phyloP scores from a whole-genome alignment of 2,888 invertebrate species.

The Sylvicola cinctus region DNA sequence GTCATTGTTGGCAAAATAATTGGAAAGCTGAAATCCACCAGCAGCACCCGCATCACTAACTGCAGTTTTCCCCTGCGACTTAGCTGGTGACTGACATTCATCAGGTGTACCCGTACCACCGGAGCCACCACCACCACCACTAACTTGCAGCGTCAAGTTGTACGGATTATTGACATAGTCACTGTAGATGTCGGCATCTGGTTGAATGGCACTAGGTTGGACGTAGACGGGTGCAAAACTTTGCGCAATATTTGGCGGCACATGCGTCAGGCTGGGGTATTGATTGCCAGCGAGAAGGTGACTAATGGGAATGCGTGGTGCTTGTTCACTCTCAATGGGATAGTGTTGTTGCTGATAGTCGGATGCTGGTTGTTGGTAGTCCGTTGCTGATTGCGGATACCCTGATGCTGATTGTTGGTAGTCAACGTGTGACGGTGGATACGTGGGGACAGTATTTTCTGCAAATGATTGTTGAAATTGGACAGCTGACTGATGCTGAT shows the following conservation, averaged over 20 bases:
- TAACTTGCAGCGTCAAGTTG: constrained; percentile 21
- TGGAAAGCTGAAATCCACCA: constrained; percentile 38
- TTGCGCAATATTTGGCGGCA: constrained; percentile 19
- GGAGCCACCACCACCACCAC: constrained; percentile 6
- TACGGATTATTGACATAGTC: constrained; percentile 25
- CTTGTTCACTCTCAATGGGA: constrained; percentile 1
- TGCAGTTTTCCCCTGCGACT: not conserved
- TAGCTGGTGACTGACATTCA: constrained; percentile 3
- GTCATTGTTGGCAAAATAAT: constrained; percentile 37
- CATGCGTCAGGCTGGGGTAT: constrained; percentile 18
- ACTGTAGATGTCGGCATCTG: constrained; percentile 18
- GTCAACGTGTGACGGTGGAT: constrained; percentile 5
- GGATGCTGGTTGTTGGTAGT: not conserved
- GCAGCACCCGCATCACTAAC: constrained; percentile 16
- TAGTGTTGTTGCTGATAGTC: constrained; percentile 3
- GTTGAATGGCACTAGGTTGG: constrained; percentile 8
- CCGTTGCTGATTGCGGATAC: no score
- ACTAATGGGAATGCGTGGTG: constrained; percentile 18
- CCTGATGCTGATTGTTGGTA: not conserved
- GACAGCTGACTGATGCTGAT: no score
- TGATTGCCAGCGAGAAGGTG: constrained; percentile 17
- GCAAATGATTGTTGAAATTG: no score
- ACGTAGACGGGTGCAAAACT: constrained; percentile 20
- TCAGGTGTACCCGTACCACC: constrained; percentile 9
- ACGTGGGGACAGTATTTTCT: no score